Conservation (phyloP, 1,140 invertebrate genomes). For the Drosophila malerkotliana region DNA sequence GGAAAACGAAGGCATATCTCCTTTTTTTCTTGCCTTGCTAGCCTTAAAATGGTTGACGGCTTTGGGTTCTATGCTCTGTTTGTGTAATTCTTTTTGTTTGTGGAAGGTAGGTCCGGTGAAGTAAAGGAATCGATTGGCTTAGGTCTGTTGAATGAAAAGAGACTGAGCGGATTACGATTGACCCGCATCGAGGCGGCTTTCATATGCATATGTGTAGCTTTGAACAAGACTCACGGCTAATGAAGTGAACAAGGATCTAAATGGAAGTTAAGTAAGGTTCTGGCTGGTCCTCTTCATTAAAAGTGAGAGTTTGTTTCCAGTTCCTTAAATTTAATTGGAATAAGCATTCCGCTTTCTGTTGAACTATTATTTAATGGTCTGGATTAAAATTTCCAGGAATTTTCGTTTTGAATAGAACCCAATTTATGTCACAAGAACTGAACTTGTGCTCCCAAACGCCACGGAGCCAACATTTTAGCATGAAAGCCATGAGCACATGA, state of each 20-base stretch:
- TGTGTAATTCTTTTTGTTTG: constrained; percentile 15
- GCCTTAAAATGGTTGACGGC: constrained; percentile 38
- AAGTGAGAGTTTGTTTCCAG: background rate
- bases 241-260: constrained; percentile 27
- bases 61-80: constrained; percentile 5
- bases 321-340: background rate
- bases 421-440: constrained; percentile 2
- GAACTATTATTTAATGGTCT: background rate
- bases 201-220: constrained; percentile 29
- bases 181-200: constrained; percentile 40
- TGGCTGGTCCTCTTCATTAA: background rate
- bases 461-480: constrained; percentile 34
- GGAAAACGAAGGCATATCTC: constrained; percentile 7
- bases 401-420: background rate
- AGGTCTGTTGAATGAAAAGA: constrained; percentile 29
- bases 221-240: constrained; percentile 17
- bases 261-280: background rate
- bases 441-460: constrained; percentile 22
- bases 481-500: constrained; percentile 11
- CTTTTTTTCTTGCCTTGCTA: background rate
- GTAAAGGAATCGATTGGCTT: constrained; percentile 34
- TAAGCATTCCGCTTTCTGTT: background rate
- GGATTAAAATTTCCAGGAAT: background rate
- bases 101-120: constrained; percentile 2
- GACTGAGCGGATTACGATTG: constrained; percentile 61